Evolutionary conservation across 2,113 vertebrate genomes (phyloP).

Genomic region (Notothenia coriiceps): DNA sequence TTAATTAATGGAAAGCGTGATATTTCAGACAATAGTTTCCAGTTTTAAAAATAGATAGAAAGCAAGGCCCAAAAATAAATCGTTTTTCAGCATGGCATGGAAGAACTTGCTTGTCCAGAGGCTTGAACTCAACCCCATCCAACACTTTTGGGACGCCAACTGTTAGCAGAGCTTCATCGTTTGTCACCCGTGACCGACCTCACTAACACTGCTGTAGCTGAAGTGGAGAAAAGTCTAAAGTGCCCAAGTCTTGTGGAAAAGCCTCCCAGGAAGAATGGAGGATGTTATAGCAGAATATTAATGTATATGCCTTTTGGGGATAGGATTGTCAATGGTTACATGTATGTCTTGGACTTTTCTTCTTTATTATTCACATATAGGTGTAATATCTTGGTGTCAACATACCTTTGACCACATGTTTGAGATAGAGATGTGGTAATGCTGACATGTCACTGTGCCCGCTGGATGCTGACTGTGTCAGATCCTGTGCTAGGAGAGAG

Average conservation of each 20-base stretch:
- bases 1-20: background rate
- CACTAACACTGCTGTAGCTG: background rate
- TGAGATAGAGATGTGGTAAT: background rate
- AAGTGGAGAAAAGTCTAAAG: background rate
- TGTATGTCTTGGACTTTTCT: no score
- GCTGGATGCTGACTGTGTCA: slow-evolving; percentile 44
- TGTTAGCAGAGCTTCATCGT: background rate
- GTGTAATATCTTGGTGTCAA: background rate
- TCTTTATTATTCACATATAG: background rate
- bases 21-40: background rate
- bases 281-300: slow-evolving; percentile 6
- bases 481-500: slow-evolving; percentile 31
- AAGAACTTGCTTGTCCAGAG: background rate
- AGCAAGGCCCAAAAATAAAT: background rate
- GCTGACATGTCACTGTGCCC: slow-evolving; percentile 40
- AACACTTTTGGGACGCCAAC: background rate
- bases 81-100: background rate
- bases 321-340: no score
- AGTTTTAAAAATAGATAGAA: background rate
- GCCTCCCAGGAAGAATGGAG: background rate
- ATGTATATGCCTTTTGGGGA: background rate
- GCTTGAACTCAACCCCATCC: background rate
- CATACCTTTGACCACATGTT: background rate
- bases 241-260: background rate
- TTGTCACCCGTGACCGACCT: no score